Conservation (phyloP, 1,140 invertebrate species). For the Helicorthomorpha holstii region DNA sequence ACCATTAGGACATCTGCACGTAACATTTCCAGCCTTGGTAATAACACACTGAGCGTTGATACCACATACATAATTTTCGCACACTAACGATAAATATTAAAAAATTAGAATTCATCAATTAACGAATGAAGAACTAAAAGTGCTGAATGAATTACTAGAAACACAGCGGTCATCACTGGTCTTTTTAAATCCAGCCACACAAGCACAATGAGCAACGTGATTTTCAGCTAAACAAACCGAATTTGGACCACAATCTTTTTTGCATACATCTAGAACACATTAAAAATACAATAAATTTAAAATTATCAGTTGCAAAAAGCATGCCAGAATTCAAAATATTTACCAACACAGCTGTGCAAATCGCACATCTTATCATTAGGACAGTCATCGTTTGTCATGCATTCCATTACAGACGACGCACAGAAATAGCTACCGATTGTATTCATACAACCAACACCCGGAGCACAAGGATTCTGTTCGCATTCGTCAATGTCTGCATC, state of each 20-base stretch:
- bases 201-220: constrained; percentile 73
- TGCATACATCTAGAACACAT: constrained; percentile 73
- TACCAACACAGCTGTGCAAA: constrained; percentile 47
- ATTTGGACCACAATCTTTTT: constrained; percentile 58
- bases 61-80: constrained; percentile 60
- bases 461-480: constrained; percentile 53
- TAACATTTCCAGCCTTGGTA: constrained; percentile 53
- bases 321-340: too few relatives aligned
- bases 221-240: constrained; percentile 72
- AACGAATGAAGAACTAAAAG: not conserved
- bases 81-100: constrained; percentile 35
- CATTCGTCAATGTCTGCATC: constrained; percentile 62
- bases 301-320: too few relatives aligned
- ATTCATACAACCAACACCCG: constrained; percentile 70
- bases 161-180: constrained; percentile 56
- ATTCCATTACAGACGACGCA: constrained; percentile 42
- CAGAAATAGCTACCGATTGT: constrained; percentile 49
- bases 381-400: constrained; percentile 53
- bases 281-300: too few relatives aligned
- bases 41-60: constrained; percentile 57
- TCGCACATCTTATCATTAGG: constrained; percentile 57
- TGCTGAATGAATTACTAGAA: constrained; percentile 38
- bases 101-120: not conserved
- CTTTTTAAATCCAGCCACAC: constrained; percentile 59
- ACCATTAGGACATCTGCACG: constrained; percentile 69